These are phyloP conservation scores for Nipponia nippon DNA, from an alignment of 2,113 vertebrate species.

Conservation along the genomic window DNA sequence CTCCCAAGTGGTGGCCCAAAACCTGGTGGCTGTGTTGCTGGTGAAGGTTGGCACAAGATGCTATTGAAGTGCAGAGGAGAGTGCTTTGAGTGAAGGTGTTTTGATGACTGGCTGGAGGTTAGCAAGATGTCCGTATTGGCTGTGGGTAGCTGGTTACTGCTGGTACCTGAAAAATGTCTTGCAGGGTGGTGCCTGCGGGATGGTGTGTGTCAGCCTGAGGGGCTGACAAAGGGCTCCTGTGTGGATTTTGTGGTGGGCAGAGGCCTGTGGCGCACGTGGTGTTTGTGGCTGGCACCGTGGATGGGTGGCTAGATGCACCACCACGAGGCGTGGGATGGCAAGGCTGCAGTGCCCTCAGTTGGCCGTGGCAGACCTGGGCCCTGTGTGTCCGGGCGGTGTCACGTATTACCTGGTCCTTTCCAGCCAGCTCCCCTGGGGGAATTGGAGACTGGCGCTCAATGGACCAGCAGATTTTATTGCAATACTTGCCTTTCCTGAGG, in stretches of 20 bases:
- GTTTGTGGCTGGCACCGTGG: not conserved
- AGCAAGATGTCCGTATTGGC: not conserved
- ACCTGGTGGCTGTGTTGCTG: not conserved
- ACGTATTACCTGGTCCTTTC: accelerated
- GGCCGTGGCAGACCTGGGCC: not conserved
- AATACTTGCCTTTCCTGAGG: not conserved
- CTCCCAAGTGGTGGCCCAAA: not conserved
- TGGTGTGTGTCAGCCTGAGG: not conserved
- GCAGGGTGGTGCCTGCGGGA: not conserved
- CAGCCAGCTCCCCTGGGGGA: not conserved
- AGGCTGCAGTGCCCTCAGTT: accelerated
- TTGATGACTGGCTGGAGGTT: not conserved
- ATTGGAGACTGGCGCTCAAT: accelerated
- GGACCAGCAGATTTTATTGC: not conserved
- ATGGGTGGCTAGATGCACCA: not conserved
- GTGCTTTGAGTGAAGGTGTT: not conserved
- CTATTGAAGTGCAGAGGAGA: not conserved
- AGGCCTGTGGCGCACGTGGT: accelerated
- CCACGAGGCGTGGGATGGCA: not conserved
- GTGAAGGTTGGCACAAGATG: not conserved
- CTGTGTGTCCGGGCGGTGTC: no score
- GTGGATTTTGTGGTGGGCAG: not conserved
- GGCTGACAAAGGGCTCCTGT: not conserved
- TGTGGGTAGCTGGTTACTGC: not conserved
- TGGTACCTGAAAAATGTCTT: not conserved